phyloP scores from a whole-genome alignment of 2,113 vertebrate species.

The Tylochromis polylepis region DNA sequence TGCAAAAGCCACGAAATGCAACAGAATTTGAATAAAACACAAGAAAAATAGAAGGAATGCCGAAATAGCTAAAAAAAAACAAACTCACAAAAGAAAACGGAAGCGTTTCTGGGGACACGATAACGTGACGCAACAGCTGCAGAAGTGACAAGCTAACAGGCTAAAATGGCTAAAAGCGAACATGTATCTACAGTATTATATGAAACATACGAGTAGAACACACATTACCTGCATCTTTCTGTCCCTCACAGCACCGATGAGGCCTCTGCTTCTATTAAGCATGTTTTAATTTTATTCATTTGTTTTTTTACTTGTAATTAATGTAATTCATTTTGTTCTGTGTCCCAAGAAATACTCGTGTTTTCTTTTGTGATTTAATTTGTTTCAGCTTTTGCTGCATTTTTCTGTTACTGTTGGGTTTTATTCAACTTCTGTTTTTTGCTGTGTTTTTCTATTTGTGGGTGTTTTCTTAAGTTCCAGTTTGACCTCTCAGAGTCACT shows the following conservation, averaged over 20 bases:
- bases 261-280: not conserved
- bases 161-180: not conserved
- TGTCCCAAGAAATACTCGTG: not conserved
- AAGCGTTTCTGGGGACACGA: not conserved
- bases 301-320: not conserved
- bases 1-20: not conserved
- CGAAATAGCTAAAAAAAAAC: not conserved
- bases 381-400: not conserved
- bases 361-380: rapidly evolving
- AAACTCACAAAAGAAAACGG: not conserved
- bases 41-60: not conserved
- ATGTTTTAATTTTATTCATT: not conserved
- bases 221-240: not conserved
- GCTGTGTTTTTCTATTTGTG: not conserved
- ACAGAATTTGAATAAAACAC: not conserved
- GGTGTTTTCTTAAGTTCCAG: no score
- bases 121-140: no score
- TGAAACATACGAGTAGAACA: rapidly evolving
- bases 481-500: no score
- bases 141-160: not conserved
- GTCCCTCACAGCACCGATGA: not conserved
- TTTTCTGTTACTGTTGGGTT: not conserved
- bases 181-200: not conserved
- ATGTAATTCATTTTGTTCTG: rapidly evolving
- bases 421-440: not conserved